These are phyloP conservation scores for Aegotheles bennettii DNA, from an alignment of 2,113 vertebrate species.

Conservation along the genomic window DNA sequence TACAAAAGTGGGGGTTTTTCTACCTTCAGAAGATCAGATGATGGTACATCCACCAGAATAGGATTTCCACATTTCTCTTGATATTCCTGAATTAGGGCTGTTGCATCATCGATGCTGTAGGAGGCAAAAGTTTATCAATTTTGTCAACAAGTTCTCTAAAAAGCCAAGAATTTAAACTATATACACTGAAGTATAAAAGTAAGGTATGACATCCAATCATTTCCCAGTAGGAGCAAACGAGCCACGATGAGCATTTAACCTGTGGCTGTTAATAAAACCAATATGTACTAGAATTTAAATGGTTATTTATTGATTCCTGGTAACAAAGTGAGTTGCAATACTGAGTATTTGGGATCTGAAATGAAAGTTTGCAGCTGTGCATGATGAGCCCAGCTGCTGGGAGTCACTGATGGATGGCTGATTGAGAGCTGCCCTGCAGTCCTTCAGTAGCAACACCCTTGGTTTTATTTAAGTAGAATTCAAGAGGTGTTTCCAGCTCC, in stretches of 20 bases:
- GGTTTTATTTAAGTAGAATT: background rate
- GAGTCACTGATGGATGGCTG: background rate
- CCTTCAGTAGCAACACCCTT: background rate
- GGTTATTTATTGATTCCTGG: background rate
- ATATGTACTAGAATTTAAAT: background rate
- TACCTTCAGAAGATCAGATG: conserved; percentile 80
- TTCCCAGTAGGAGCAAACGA: background rate
- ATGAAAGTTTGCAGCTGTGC: background rate
- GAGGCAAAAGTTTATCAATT: background rate
- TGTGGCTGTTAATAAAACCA: background rate
- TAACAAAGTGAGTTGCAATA: background rate
- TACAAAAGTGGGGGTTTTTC: background rate
- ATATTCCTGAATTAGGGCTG: conserved; percentile 76
- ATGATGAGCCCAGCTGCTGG: background rate
- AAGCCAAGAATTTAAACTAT: background rate
- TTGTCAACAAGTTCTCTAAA: background rate
- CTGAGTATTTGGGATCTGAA: background rate
- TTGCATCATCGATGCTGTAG: conserved; percentile 80
- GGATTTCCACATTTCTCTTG: conserved; percentile 69
- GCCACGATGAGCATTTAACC: background rate
- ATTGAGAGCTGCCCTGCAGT: background rate
- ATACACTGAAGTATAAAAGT: background rate
- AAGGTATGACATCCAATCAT: background rate
- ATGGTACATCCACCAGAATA: background rate
- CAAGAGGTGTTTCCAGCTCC: background rate